A percentile compares a stretch with the other conserved stretches of the same genome.
phyloP scores from a whole-genome alignment of 2,113 vertebrate species.

The Formicarius rufipectus region DNA sequence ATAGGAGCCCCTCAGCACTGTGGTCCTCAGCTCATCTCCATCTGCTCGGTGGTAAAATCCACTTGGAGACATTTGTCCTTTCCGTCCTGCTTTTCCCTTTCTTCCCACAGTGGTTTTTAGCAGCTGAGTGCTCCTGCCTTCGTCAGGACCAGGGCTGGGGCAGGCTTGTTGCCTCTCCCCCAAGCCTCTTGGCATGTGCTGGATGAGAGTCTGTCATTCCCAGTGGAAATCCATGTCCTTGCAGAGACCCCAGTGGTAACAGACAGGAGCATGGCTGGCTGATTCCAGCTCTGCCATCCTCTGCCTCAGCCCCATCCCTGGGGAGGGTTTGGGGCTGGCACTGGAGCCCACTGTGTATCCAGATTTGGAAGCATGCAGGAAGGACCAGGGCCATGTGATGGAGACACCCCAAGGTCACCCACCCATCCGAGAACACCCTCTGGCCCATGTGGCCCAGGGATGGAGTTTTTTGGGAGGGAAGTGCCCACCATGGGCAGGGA shows the following conservation, averaged over 20 bases:
- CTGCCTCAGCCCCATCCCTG: not conserved
- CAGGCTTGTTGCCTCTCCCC: not conserved
- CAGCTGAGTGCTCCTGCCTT: not conserved
- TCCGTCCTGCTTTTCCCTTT: not conserved
- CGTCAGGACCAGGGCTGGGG: not conserved
- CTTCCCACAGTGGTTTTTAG: slow-evolving; percentile 1
- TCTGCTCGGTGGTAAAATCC: not conserved
- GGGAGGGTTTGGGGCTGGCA: not conserved
- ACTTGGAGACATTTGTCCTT: not conserved
- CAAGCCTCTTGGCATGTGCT: not conserved
- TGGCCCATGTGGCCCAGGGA: rapidly evolving
- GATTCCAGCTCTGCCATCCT: not conserved
- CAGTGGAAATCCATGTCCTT: rapidly evolving
- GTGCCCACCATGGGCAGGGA: rapidly evolving
- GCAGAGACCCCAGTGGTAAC: not conserved
- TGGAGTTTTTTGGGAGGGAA: not conserved
- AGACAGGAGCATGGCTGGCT: rapidly evolving
- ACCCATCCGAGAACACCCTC: not conserved
- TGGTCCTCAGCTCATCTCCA: rapidly evolving
- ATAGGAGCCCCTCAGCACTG: not conserved
- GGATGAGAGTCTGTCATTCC: not conserved
- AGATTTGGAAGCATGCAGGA: not conserved
- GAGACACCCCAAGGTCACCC: not conserved
- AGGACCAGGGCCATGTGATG: not conserved
- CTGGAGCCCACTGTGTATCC: rapidly evolving